Evolutionary conservation across 2,888 invertebrate species (phyloP).

Genomic region (Lydus trimaculatus): DNA sequence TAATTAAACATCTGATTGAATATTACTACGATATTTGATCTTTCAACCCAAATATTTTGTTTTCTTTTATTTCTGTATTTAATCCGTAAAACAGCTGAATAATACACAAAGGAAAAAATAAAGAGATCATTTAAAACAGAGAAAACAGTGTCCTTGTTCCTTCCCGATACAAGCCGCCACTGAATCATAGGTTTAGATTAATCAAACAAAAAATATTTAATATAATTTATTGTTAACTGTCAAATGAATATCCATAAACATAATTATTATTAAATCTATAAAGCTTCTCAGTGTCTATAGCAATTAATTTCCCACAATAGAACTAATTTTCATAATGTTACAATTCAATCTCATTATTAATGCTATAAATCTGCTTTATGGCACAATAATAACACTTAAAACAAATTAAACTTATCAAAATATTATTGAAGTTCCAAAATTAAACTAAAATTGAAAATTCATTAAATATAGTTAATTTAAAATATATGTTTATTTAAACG

Average conservation of each 20-base stretch:
- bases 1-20: no score
- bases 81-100: no score
- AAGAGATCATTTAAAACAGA: no score
- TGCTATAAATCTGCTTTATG: neutral
- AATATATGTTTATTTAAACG: neutral
- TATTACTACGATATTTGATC: no score
- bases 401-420: neutral
- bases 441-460: conserved; percentile 5
- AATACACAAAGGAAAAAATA: no score
- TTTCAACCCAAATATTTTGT: no score
- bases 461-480: neutral
- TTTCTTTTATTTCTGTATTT: no score
- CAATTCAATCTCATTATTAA: neutral
- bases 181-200: no score
- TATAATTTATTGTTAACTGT: neutral
- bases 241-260: neutral
- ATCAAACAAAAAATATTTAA: neutral
- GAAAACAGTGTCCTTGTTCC: no score
- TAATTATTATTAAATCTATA: neutral
- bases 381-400: neutral
- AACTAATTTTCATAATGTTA: neutral
- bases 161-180: no score
- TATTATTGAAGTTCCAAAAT: neutral
- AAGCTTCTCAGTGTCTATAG: neutral
- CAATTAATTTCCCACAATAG: neutral